Conservation (phyloP, 2,113 vertebrate species). For the Puntigrus tetrazona region DNA sequence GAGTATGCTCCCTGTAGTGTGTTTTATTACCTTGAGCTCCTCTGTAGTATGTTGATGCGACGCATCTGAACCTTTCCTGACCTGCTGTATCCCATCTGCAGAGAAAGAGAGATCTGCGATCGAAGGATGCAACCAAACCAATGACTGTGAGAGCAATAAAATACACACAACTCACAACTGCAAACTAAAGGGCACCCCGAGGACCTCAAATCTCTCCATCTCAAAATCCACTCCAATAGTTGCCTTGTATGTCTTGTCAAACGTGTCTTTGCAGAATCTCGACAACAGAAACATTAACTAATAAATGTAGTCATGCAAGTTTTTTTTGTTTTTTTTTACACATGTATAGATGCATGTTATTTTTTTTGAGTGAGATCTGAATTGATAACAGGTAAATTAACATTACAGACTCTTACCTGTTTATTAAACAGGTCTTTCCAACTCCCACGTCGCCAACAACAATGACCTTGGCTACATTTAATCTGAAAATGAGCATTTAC, state of each 20-base stretch:
- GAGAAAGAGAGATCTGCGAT: neutral
- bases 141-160: neutral
- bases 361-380: neutral
- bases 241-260: constrained; percentile 94
- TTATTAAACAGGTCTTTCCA: constrained; percentile 94
- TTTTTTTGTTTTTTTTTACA: neutral
- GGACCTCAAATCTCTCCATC: constrained; percentile 96
- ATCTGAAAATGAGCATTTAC: constrained; percentile 70
- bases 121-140: neutral
- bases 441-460: constrained; percentile 93
- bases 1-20: neutral
- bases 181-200: constrained; percentile 91
- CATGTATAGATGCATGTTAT: neutral
- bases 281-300: neutral
- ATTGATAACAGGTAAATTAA: neutral
- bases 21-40: constrained; percentile 87
- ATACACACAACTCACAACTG: constrained; percentile 83
- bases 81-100: constrained; percentile 94
- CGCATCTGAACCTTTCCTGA: constrained; percentile 96
- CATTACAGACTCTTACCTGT: constrained; percentile 78
- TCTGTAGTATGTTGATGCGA: constrained; percentile 95
- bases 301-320: neutral
- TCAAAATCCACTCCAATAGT: constrained; percentile 98
- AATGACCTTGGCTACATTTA: constrained; percentile 95
- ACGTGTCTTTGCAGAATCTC: constrained; percentile 91